Conservation (phyloP, 2,888 invertebrate genomes). For the Brenthis hecate region DNA sequence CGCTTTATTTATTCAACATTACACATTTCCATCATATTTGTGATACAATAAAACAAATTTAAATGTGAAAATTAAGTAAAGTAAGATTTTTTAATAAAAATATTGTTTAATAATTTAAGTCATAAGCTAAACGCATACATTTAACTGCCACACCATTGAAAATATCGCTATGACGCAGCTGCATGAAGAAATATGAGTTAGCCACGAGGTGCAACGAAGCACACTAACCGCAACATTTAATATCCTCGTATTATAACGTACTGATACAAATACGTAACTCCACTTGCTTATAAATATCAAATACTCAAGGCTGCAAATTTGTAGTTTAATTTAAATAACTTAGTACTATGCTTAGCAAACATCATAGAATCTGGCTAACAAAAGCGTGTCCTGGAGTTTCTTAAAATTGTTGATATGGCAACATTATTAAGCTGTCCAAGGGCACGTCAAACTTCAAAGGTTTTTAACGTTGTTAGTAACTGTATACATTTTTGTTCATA, state of each 20-base stretch:
- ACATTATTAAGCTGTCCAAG: no score
- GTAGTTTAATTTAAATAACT: no score
- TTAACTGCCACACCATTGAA: slow-evolving; percentile 29
- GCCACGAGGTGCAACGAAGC: slow-evolving; percentile 48
- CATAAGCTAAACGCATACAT: slow-evolving; percentile 20
- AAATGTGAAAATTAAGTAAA: neutral
- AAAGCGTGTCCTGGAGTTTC: no score
- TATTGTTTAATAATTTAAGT: slow-evolving; percentile 11
- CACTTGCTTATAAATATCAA: neutral
- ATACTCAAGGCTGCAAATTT: no score
- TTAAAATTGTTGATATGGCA: no score
- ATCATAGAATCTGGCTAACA: no score
- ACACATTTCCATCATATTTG: neutral
- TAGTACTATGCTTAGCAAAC: no score
- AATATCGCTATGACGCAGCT: slow-evolving; percentile 43
- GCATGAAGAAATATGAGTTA: slow-evolving; percentile 61
- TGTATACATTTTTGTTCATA: no score
- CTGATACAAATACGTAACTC: slow-evolving; percentile 5
- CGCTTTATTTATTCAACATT: no score
- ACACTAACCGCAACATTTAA: slow-evolving; percentile 58
- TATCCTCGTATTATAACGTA: slow-evolving; percentile 56
- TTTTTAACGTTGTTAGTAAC: no score
- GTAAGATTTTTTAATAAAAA: neutral
- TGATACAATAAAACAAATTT: neutral
- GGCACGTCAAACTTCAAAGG: no score